Evolutionary conservation across 1,140 invertebrate genomes (phyloP).

Genomic region (Diorhabda carinulata): DNA sequence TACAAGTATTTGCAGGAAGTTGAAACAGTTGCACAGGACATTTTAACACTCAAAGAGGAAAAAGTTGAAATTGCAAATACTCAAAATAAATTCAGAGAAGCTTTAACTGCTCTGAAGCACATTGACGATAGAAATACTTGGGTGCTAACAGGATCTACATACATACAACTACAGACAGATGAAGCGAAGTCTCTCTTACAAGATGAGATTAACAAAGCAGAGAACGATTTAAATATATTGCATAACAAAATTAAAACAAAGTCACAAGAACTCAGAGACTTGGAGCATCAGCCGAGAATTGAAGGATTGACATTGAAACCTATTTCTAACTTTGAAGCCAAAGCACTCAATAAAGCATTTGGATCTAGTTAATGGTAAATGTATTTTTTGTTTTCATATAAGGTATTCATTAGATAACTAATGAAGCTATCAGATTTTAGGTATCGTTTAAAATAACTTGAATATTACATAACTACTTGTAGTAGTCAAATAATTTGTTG

Average conservation of each 20-base stretch:
- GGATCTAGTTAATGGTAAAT: slow-evolving; percentile 28
- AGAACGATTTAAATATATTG: slow-evolving; percentile 30
- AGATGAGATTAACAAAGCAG: slow-evolving; percentile 34
- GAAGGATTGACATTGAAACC: slow-evolving; percentile 41
- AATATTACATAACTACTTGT: not conserved
- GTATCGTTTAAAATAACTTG: too few relatives aligned
- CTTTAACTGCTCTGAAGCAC: slow-evolving; percentile 35
- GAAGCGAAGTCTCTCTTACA: slow-evolving; percentile 36
- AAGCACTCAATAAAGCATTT: slow-evolving; percentile 38
- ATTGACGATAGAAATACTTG: slow-evolving; percentile 34
- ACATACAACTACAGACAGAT: slow-evolving; percentile 33
- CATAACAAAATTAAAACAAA: slow-evolving; percentile 37
- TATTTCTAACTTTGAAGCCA: slow-evolving; percentile 38
- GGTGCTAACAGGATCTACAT: slow-evolving; percentile 38
- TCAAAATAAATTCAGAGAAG: slow-evolving; percentile 42
- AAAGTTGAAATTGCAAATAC: slow-evolving; percentile 40
- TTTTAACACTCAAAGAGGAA: slow-evolving; percentile 41
- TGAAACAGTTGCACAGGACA: slow-evolving; percentile 40
- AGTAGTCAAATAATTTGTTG: slow-evolving; percentile 24
- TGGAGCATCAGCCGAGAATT: slow-evolving; percentile 41
- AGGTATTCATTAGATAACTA: not conserved
- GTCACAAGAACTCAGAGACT: slow-evolving; percentile 37
- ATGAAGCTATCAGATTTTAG: too few relatives aligned
- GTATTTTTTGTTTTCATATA: slow-evolving; percentile 44
- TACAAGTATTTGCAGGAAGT: slow-evolving; percentile 40